phyloP scores from a whole-genome alignment of 2,113 vertebrate genomes.

The Amphilophus citrinellus region DNA sequence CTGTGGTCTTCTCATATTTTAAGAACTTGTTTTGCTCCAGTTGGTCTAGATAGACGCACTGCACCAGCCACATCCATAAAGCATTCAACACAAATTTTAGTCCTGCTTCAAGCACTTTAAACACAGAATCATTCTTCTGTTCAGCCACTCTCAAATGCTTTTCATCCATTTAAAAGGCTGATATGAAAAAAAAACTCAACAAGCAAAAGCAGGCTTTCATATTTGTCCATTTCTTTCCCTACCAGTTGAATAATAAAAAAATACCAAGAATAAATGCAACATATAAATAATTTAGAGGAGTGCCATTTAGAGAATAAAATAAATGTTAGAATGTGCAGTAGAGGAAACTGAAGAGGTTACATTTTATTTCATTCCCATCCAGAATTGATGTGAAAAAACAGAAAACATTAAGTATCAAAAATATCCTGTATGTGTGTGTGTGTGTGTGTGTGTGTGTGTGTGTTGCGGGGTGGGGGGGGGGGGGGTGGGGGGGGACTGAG shows the following conservation, averaged over 20 bases:
- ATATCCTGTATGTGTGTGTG: neutral
- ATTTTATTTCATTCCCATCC: neutral
- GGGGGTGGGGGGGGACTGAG: neutral
- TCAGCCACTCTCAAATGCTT: conserved; percentile 7
- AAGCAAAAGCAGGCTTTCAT: neutral
- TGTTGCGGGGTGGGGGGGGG: no score
- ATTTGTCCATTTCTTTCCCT: neutral
- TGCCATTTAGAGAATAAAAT: conserved; percentile 22
- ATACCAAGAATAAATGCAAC: conserved; percentile 24
- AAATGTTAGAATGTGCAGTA: neutral
- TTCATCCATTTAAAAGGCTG: conserved; percentile 15
- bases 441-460: no score
- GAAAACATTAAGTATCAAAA: neutral
- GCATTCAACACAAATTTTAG: conserved; percentile 8
- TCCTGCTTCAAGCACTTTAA: conserved; percentile 16
- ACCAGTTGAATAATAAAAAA: conserved; percentile 41
- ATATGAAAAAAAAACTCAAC: neutral
- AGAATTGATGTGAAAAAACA: neutral
- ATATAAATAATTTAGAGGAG: conserved; percentile 15
- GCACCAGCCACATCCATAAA: neutral
- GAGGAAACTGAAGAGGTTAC: neutral
- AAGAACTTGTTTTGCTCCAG: neutral
- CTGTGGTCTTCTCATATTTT: neutral
- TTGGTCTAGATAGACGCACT: neutral
- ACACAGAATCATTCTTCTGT: neutral